phyloP scores from a whole-genome alignment of 2,113 vertebrate genomes.

The Rhynchomys soricoides region DNA sequence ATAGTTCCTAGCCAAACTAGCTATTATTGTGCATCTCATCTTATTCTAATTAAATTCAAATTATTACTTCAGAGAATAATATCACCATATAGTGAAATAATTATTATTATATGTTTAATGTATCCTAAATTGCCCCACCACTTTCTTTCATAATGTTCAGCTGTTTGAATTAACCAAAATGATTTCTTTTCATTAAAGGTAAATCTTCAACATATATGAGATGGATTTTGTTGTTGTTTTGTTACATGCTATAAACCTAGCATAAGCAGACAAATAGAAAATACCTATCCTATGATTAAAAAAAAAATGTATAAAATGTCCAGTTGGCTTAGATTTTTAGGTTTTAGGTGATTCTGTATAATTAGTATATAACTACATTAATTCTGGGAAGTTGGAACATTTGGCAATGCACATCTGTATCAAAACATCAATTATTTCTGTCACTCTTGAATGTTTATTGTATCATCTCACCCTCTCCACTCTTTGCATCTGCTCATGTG shows the following conservation, averaged over 20 bases:
- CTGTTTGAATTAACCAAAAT: neutral
- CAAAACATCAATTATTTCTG: neutral
- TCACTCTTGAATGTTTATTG: neutral
- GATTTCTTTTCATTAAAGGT: neutral
- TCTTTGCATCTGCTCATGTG: neutral
- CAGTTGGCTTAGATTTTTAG: neutral
- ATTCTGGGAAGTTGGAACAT: neutral
- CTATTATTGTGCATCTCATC: neutral
- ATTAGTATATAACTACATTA: neutral
- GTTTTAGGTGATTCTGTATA: neutral
- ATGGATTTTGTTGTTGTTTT: neutral
- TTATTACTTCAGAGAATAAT: neutral
- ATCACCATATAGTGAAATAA: neutral
- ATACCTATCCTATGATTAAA: neutral
- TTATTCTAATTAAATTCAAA: neutral
- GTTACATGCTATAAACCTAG: neutral
- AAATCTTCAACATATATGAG: neutral
- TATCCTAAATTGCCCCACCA: neutral
- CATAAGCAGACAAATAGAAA: neutral
- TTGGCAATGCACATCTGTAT: neutral
- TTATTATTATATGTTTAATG: neutral
- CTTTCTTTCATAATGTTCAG: neutral
- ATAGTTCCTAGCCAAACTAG: neutral
- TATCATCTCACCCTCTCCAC: neutral
- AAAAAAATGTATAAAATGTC: neutral